A percentile compares a stretch with the other conserved stretches of the same genome.
Conservation (phyloP, 2,888 invertebrate genomes). For the Neria commutata region DNA sequence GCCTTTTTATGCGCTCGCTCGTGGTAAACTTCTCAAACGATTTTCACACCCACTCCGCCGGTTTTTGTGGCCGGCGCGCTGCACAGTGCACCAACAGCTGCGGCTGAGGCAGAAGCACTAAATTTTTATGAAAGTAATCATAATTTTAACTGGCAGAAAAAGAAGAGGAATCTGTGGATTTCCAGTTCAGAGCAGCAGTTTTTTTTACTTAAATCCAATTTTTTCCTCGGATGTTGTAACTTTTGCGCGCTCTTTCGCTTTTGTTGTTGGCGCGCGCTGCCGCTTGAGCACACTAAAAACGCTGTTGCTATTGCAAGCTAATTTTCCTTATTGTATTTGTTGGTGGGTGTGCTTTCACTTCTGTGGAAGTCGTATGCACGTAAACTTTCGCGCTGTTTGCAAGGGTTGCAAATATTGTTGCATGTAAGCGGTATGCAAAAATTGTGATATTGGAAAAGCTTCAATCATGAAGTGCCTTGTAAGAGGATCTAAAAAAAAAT, state of each 20-base stretch:
- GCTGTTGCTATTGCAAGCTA: not conserved
- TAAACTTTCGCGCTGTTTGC: not conserved
- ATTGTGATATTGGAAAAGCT: too few relatives aligned
- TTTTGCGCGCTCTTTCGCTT: too few relatives aligned
- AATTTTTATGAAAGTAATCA: not conserved
- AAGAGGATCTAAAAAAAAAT: too few relatives aligned
- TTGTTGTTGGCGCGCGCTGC: too few relatives aligned
- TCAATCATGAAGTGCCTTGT: too few relatives aligned
- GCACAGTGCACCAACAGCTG: not conserved
- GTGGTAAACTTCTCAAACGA: too few relatives aligned
- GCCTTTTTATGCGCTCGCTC: too few relatives aligned
- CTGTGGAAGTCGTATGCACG: not conserved
- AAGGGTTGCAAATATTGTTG: not conserved
- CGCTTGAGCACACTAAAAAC: too few relatives aligned
- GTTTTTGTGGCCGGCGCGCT: not conserved
- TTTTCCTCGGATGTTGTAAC: too few relatives aligned
- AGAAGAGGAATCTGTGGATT: not conserved
- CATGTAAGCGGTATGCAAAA: not conserved
- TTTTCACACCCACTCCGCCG: too few relatives aligned
- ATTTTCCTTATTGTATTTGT: not conserved
- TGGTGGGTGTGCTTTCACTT: not conserved
- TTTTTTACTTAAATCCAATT: too few relatives aligned
- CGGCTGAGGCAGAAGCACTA: not conserved
- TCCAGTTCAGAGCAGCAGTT: too few relatives aligned
- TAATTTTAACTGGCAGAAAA: not conserved